Conservation (phyloP, 2,113 vertebrate species). For the Addax nasomaculatus region DNA sequence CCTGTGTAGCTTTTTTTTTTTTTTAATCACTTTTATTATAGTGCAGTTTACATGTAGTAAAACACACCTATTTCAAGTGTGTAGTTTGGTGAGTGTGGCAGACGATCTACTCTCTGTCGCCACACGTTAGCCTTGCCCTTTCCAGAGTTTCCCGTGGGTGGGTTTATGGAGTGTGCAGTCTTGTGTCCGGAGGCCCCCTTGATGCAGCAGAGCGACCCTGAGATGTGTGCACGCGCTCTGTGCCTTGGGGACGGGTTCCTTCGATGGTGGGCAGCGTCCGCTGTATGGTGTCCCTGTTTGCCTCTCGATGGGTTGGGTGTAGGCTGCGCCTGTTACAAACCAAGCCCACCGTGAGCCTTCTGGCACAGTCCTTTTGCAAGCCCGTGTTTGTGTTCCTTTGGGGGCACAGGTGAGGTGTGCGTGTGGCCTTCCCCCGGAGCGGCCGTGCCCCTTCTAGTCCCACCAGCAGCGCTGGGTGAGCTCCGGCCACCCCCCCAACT, state of each 20-base stretch:
- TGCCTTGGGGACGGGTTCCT: neutral
- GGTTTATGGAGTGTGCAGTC: neutral
- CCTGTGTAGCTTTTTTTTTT: neutral
- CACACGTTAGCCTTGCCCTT: neutral
- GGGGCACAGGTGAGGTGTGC: neutral
- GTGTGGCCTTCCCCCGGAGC: neutral
- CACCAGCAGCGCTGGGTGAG: neutral
- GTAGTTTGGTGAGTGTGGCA: neutral
- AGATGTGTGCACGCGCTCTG: fast-evolving
- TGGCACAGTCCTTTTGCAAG: neutral
- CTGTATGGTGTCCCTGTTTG: neutral
- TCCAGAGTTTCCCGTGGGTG: neutral
- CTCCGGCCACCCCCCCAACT: neutral
- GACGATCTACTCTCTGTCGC: neutral
- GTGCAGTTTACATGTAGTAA: neutral
- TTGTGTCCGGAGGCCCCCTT: neutral
- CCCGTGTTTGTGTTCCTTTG: neutral
- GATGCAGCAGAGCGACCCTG: neutral
- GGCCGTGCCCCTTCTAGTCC: too few relatives aligned
- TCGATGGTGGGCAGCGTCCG: neutral
- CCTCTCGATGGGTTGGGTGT: neutral
- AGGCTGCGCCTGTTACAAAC: neutral
- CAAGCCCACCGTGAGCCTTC: neutral
- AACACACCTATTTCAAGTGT: neutral
- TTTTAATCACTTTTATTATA: neutral